Conservation (phyloP, 1,140 invertebrate genomes). For the Pseudomyrmex pallidus region DNA sequence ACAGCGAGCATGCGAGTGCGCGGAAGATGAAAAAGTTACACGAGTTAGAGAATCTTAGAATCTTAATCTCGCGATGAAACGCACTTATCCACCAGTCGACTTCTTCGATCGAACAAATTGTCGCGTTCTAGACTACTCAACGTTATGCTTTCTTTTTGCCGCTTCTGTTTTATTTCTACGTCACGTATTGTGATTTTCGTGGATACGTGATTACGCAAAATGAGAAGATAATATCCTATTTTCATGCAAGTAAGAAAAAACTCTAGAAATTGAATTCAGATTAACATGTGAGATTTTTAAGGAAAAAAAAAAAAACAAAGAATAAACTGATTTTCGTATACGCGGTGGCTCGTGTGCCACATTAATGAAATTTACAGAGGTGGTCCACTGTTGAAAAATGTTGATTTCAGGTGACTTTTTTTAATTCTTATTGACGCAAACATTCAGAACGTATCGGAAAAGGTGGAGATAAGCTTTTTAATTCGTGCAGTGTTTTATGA, state of each 20-base stretch:
- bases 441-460: conserved; percentile 49
- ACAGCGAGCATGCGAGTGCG: conserved; percentile 65
- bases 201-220: conserved; percentile 10
- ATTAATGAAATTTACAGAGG: conserved; percentile 66
- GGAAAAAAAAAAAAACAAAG: neutral
- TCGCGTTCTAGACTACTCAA: conserved; percentile 15
- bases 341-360: neutral
- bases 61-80: neutral
- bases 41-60: conserved; percentile 23
- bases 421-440: conserved; percentile 32
- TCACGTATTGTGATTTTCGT: conserved; percentile 30
- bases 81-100: conserved; percentile 23
- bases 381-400: conserved; percentile 77
- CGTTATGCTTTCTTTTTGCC: conserved; percentile 74
- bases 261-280: no score
- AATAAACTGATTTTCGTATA: conserved; percentile 28
- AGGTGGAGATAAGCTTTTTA: conserved; percentile 49
- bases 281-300: no score
- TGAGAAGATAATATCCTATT: no score
- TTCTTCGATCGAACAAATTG: conserved; percentile 34
- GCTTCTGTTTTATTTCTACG: conserved; percentile 69
- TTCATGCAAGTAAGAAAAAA: no score
- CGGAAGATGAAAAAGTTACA: conserved; percentile 23
- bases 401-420: conserved; percentile 19
- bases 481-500: conserved; percentile 79